A percentile compares a stretch with the other conserved stretches of the same genome.
These are phyloP conservation scores for Varecia variegata DNA, from an alignment of 2,797 vertebrate species.

Conservation along the genomic window DNA sequence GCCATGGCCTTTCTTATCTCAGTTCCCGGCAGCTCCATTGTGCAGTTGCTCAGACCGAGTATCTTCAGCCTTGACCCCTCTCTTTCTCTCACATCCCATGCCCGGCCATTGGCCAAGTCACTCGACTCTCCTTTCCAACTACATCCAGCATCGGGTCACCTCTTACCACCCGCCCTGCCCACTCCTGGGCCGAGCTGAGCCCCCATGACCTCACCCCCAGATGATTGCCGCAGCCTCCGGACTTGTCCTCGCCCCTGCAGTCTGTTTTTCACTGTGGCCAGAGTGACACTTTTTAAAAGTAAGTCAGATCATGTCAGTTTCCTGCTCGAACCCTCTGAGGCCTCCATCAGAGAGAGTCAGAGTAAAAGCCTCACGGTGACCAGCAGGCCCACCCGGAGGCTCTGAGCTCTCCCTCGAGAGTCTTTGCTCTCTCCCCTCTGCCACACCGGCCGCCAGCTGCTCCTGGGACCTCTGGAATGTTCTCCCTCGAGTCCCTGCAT, in stretches of 20 bases:
- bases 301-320: not conserved
- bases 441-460: rapidly evolving
- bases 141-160: not conserved
- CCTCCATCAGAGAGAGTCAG: not conserved
- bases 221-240: not conserved
- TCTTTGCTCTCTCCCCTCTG: not conserved
- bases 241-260: not conserved
- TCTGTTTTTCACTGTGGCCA: not conserved
- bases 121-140: not conserved
- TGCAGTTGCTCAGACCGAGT: not conserved
- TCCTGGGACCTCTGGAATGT: not conserved
- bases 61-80: not conserved
- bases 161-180: not conserved
- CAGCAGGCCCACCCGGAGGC: rapidly evolving
- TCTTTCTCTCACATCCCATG: not conserved
- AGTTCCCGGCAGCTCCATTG: not conserved
- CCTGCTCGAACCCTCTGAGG: not conserved
- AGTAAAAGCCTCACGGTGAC: not conserved
- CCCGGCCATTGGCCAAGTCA: not conserved
- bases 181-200: not conserved
- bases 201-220: not conserved
- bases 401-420: not conserved
- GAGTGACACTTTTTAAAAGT: not conserved
- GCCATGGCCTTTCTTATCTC: too few relatives aligned
- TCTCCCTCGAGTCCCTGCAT: not conserved